phyloP scores from a whole-genome alignment of 30 jellyfish, hydroid and myxozoan genomes.

The Aurelia aurita complex sp. Pacific region DNA sequence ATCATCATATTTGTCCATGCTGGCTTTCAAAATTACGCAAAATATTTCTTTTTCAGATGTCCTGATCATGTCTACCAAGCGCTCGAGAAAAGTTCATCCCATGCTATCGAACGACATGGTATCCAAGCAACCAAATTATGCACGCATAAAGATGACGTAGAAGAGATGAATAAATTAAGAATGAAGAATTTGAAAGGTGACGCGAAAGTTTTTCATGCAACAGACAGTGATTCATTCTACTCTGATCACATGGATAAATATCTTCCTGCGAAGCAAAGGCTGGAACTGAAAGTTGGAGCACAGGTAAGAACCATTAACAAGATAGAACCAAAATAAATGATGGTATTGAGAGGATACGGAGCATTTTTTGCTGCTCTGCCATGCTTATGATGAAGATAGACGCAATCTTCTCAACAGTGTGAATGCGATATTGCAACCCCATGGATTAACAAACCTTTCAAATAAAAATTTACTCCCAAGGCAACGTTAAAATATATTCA shows the following conservation, averaged over 20 bases:
- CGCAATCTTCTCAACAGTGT: too few relatives aligned
- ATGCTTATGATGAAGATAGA: too few relatives aligned
- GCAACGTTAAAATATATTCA: too few relatives aligned
- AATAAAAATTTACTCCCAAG: too few relatives aligned
- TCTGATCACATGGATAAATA: constrained; percentile 74
- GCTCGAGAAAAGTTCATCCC: constrained; percentile 47
- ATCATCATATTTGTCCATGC: too few relatives aligned
- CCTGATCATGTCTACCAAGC: constrained; percentile 69
- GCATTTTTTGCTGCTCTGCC: too few relatives aligned
- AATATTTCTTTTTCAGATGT: constrained; percentile 55
- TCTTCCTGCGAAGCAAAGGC: constrained; percentile 59
- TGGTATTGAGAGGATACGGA: too few relatives aligned
- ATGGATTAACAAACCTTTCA: too few relatives aligned
- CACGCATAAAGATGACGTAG: constrained; percentile 91
- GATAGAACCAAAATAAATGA: too few relatives aligned
- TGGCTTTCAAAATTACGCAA: too few relatives aligned
- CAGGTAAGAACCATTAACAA: too few relatives aligned
- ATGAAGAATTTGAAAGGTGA: constrained; percentile 77
- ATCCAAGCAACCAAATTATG: constrained; percentile 90
- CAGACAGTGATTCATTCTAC: constrained; percentile 69
- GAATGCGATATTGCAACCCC: too few relatives aligned
- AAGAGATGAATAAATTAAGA: constrained; percentile 62
- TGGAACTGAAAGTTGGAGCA: constrained; percentile 91
- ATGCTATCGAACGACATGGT: constrained; percentile 58
- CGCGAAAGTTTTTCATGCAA: constrained; percentile 49